phyloP scores from a whole-genome alignment of 2,113 vertebrate genomes.

The Antechinus flavipes region DNA sequence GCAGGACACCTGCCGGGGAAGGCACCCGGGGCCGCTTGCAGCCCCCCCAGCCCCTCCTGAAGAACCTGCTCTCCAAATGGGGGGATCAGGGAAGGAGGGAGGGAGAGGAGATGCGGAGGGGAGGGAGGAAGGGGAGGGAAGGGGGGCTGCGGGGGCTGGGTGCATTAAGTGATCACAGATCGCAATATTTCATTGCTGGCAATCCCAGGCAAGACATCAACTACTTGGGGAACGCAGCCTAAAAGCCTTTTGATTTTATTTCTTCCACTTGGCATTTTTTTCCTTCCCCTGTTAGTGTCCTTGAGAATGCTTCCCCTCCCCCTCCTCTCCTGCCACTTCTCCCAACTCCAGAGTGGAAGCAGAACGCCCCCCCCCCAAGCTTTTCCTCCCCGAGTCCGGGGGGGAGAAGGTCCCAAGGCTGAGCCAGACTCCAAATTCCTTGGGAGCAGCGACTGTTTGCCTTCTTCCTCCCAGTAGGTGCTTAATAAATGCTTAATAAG shows the following conservation, averaged over 20 bases:
- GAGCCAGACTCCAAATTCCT: not conserved
- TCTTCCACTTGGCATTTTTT: constrained; percentile 72
- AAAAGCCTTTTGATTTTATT: constrained; percentile 83
- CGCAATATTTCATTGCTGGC: constrained; percentile 79
- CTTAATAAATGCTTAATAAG: not conserved
- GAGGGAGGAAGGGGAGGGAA: not conserved
- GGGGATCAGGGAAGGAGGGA: not conserved
- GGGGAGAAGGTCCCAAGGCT: not conserved
- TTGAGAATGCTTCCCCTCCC: constrained; percentile 72
- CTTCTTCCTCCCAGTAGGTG: not conserved
- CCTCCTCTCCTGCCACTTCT: constrained; percentile 47
- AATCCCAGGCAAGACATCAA: constrained; percentile 77
- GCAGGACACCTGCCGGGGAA: not conserved
- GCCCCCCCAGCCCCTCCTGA: not conserved
- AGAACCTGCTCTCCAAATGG: not conserved
- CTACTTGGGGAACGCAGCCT: constrained; percentile 74
- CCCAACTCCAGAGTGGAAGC: not conserved
- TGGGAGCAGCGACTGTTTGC: not conserved
- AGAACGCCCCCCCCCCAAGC: not conserved
- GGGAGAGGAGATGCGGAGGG: not conserved
- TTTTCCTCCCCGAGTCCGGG: not conserved
- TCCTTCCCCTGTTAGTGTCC: constrained; percentile 72
- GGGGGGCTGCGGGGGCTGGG: constrained; percentile 30
- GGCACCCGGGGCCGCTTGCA: not conserved
- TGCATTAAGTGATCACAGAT: constrained; percentile 80